These are phyloP conservation scores for Dunckerocampus dactyliophorus DNA, from an alignment of 2,113 vertebrate genomes.

Conservation along the genomic window DNA sequence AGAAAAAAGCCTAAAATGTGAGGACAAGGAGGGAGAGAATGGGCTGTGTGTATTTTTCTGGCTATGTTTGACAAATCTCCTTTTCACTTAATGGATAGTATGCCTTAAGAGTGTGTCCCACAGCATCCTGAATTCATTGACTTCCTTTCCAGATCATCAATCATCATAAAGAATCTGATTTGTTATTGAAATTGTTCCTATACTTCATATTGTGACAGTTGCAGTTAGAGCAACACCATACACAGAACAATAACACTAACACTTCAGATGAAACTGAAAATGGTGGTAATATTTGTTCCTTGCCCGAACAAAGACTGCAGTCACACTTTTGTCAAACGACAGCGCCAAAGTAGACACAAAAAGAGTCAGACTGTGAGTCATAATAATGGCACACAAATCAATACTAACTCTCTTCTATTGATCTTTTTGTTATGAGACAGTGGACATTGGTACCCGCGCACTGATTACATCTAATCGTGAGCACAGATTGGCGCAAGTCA, in stretches of 20 bases:
- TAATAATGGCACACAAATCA: neutral
- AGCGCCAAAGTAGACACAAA: neutral
- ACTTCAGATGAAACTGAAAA: neutral
- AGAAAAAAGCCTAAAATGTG: neutral
- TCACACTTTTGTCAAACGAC: neutral
- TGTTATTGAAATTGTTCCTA: neutral
- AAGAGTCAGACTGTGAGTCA: neutral
- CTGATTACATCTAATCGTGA: constrained; percentile 3
- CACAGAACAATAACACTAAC: neutral
- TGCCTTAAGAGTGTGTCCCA: neutral
- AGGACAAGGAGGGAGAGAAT: neutral
- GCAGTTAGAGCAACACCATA: neutral
- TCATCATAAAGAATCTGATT: neutral
- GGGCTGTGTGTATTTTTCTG: neutral
- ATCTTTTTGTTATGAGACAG: constrained; percentile 3
- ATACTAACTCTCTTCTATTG: neutral
- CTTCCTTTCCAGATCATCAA: neutral
- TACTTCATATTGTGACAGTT: neutral
- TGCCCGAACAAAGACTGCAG: neutral
- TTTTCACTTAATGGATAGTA: neutral
- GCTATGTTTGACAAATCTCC: neutral
- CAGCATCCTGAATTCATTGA: neutral
- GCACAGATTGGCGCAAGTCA: constrained; percentile 17
- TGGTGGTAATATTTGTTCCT: neutral
- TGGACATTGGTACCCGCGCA: constrained; percentile 1